Percentiles rank a stretch among this genome's conserved stretches.
phyloP scores from a whole-genome alignment of 2,113 vertebrate genomes.

The Vicugna pacos region DNA sequence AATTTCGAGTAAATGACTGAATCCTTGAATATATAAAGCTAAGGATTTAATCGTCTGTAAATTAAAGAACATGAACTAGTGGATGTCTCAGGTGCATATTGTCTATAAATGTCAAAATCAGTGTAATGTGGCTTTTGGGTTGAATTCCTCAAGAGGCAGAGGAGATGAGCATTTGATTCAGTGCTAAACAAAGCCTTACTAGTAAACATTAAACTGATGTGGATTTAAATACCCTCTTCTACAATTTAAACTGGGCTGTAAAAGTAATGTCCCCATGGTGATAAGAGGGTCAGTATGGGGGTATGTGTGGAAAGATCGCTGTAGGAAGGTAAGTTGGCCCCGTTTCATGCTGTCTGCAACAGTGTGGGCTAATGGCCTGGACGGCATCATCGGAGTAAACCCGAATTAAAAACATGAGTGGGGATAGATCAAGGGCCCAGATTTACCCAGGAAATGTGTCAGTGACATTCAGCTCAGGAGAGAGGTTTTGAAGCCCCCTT shows the following conservation, averaged over 20 bases:
- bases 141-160: constrained; percentile 4
- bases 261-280: background rate
- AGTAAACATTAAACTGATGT: background rate
- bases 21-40: background rate
- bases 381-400: background rate
- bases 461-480: background rate
- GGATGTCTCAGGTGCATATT: background rate
- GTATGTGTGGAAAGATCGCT: background rate
- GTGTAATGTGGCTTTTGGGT: background rate
- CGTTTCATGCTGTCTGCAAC: background rate
- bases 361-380: background rate
- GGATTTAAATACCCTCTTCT: background rate
- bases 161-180: background rate
- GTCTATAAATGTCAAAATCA: constrained; percentile 25
- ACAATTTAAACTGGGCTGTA: background rate
- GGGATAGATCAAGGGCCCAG: background rate
- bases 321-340: background rate
- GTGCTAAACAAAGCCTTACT: background rate
- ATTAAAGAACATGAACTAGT: background rate
- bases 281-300: background rate
- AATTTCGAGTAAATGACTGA: constrained; percentile 47
- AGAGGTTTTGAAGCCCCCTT: background rate
- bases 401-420: constrained; percentile 24
- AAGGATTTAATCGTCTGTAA: background rate
- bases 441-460: background rate